Percentiles rank a stretch among this genome's conserved stretches.
Conservation (phyloP, 2,113 vertebrate species). For the Balaenoptera acutorostrata region DNA sequence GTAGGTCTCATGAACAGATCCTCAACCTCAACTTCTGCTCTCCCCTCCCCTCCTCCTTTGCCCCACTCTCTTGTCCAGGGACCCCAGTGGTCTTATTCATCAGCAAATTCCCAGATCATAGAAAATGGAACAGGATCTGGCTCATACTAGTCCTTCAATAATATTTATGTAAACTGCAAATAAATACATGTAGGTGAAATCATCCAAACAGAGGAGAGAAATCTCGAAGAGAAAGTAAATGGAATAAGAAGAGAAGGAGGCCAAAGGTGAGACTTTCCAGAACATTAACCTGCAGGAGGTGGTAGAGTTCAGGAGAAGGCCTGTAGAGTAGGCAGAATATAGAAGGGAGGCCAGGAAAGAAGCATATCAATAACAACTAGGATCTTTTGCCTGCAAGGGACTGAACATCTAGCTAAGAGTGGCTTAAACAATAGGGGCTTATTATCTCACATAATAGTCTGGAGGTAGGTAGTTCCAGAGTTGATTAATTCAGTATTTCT, state of each 20-base stretch:
- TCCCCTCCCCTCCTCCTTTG: background rate
- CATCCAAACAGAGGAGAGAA: background rate
- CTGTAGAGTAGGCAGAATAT: background rate
- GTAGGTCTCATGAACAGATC: background rate
- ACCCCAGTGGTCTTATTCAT: background rate
- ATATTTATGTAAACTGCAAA: background rate
- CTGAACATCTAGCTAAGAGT: background rate
- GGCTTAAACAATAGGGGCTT: background rate
- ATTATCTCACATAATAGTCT: background rate
- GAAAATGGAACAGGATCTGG: background rate
- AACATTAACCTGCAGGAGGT: background rate
- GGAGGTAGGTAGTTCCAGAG: background rate
- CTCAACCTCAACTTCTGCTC: background rate
- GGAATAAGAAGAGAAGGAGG: background rate
- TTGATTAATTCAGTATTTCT: background rate
- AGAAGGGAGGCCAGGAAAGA: background rate
- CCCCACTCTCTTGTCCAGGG: background rate
- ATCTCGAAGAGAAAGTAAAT: background rate
- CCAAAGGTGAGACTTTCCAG: background rate
- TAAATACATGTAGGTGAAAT: background rate
- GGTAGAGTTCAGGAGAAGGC: background rate
- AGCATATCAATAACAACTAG: background rate
- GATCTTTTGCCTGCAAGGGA: background rate
- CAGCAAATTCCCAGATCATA: background rate
- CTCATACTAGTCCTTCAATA: background rate